Evolutionary conservation across 30 jellyfish, hydroid and myxozoan species (phyloP).

Genomic region (Rhopilema esculentum): DNA sequence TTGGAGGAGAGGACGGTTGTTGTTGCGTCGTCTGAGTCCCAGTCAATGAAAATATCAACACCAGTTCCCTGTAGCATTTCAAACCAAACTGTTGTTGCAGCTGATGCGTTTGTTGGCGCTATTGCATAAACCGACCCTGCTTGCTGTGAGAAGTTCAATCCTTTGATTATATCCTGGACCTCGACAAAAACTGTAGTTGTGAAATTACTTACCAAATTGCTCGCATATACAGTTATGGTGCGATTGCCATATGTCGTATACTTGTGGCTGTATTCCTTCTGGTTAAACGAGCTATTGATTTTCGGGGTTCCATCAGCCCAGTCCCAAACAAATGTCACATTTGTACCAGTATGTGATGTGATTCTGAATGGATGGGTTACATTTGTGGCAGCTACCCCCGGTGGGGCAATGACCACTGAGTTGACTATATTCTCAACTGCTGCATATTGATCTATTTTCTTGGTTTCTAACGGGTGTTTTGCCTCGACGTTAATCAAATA

Average conservation of each 20-base stretch:
- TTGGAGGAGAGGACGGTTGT: slow-evolving; percentile 41
- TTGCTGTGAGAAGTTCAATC: slow-evolving; percentile 54
- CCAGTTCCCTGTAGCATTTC: slow-evolving; percentile 78
- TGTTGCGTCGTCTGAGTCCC: slow-evolving; percentile 43
- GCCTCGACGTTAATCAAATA: slow-evolving; percentile 39
- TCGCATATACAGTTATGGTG: slow-evolving; percentile 69
- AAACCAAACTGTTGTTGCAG: slow-evolving; percentile 27
- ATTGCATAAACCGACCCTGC: slow-evolving; percentile 19
- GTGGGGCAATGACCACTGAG: slow-evolving; percentile 41
- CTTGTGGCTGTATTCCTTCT: slow-evolving; percentile 56
- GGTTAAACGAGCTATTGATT: slow-evolving; percentile 51
- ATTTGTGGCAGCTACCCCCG: slow-evolving; percentile 75
- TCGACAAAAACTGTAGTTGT: slow-evolving; percentile 21
- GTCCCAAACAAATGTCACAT: slow-evolving; percentile 77
- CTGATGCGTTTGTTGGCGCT: slow-evolving; percentile 27
- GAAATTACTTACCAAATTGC: slow-evolving; percentile 70
- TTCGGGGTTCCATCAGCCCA: slow-evolving; percentile 73
- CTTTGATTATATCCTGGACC: slow-evolving; percentile 82
- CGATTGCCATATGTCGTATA: slow-evolving; percentile 82
- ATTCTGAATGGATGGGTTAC: slow-evolving; percentile 17
- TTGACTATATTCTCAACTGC: slow-evolving; percentile 62
- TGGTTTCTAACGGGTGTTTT: slow-evolving; percentile 53
- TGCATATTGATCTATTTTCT: slow-evolving; percentile 58
- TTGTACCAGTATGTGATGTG: slow-evolving; percentile 62
- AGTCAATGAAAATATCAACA: slow-evolving; percentile 53